Evolutionary conservation across 2,113 vertebrate genomes (phyloP).

Genomic region (Chloebia gouldiae): DNA sequence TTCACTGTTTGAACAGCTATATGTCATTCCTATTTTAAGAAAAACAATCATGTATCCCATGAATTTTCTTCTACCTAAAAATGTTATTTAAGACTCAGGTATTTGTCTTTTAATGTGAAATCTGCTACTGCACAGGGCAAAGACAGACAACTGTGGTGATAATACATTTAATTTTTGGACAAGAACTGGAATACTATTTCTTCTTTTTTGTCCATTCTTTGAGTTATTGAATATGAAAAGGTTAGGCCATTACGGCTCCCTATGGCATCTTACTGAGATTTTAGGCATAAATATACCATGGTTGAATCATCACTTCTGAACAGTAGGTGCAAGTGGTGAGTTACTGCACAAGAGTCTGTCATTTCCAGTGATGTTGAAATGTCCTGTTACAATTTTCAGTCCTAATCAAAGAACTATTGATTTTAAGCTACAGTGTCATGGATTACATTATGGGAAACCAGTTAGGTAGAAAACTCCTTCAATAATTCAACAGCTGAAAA

Average conservation of each 20-base stretch:
- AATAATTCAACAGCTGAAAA: slow-evolving; percentile 19
- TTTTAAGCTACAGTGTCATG: neutral
- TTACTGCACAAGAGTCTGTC: neutral
- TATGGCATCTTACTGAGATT: neutral
- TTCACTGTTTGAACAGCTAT: neutral
- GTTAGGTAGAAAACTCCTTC: neutral
- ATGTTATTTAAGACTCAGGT: neutral
- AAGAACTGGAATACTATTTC: neutral
- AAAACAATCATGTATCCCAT: neutral
- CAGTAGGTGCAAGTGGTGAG: neutral
- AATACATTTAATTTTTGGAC: neutral
- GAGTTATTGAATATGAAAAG: neutral
- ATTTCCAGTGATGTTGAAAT: neutral
- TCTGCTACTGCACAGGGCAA: neutral
- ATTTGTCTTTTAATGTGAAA: neutral
- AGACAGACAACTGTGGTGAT: neutral
- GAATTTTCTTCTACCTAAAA: neutral
- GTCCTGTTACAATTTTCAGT: neutral
- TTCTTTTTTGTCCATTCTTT: neutral
- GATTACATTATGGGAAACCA: neutral
- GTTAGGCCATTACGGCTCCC: neutral
- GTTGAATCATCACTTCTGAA: neutral
- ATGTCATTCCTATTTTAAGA: neutral
- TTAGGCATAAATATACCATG: neutral
- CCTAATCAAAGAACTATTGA: neutral